Evolutionary conservation across 1,140 invertebrate genomes (phyloP).

Genomic region (Bombus superbus): DNA sequence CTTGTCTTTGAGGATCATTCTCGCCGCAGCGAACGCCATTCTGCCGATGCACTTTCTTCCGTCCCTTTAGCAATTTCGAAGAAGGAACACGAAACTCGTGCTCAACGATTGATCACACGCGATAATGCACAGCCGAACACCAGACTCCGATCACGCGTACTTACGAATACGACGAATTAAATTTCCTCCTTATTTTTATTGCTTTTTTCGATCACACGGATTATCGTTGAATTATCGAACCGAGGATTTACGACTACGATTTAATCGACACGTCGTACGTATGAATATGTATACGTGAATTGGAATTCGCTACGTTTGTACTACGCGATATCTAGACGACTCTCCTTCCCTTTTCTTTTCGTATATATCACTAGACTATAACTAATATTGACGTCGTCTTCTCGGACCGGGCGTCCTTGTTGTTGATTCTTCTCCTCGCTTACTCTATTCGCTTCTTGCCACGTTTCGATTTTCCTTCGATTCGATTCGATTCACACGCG

Average conservation of each 20-base stretch:
- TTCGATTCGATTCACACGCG: neutral
- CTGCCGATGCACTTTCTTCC: conserved; percentile 69
- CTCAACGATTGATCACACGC: neutral
- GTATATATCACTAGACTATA: conserved; percentile 39
- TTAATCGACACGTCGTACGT: conserved; percentile 11
- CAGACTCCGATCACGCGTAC: neutral
- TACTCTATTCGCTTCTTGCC: neutral
- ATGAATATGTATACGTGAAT: conserved; percentile 19
- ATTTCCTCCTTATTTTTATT: neutral
- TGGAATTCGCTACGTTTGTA: conserved; percentile 20
- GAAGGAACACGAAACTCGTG: neutral
- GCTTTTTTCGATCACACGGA: conserved; percentile 24
- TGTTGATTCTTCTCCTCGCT: conserved; percentile 15
- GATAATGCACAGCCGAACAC: conserved; percentile 27
- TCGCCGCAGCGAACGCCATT: conserved; percentile 91
- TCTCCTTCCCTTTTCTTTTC: neutral
- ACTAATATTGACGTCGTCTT: conserved; percentile 37
- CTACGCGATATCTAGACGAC: conserved; percentile 30
- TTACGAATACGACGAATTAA: neutral
- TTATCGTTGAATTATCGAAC: conserved; percentile 26
- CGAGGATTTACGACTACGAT: conserved; percentile 5
- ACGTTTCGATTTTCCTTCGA: too few species aligned
- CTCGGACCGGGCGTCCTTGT: neutral
- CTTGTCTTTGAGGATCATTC: conserved; percentile 92
- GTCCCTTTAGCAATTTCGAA: neutral